Base-by-base conservation (phyloP, 35 echinoderm and acorn worm species). In the Acanthaster planci region DNA sequence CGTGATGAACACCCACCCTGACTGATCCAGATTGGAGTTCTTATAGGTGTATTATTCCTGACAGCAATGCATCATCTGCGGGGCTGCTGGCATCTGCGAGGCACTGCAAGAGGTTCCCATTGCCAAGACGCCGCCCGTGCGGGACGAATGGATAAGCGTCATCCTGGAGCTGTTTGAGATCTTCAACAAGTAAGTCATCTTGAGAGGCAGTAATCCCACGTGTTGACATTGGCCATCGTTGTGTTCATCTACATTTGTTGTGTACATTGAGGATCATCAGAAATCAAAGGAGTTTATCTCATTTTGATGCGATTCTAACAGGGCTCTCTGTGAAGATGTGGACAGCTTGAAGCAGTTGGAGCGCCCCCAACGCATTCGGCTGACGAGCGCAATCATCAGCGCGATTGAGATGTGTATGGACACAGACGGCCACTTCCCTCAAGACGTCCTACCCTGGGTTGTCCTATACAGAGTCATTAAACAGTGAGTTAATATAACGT, bases 341-440 rank as follows among this genome's bases (percentile, higher is more conserved):
- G 38, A 23, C 2, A 76, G 76, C 5, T 39, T 97, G 0, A 83
- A 19, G 30, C 39, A 57, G 40, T 72, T 84, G 50, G 80, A 77
- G 29, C 58, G 50, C 32, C 19, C 53, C 21, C 21, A 6, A 42
- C 64, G 85, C 26, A 79, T 77, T 38, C 58, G 78, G 56, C 67
- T 88, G 40, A 94, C 89, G 30, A 89, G 79, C 19, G 64, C 78
- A 0, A 37, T 93, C 7, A 97, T 93, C 72, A 79, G 82, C 10
- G 83, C 92, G 34, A 87, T 97, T 26, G 90, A 92, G 42, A 52
- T 84, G 53, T 59, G 87, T 42, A 97, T 97, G 94, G 90, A 92
- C 6, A 77, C 68, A n/a, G 77, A 79, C 26, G 32, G 52, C 7
- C 38, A 39, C 21, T 40, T 80, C 54, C 29, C 38, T 27, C 79